phyloP scores from a whole-genome alignment of 1,140 invertebrate genomes.

The Fopius arisanus region DNA sequence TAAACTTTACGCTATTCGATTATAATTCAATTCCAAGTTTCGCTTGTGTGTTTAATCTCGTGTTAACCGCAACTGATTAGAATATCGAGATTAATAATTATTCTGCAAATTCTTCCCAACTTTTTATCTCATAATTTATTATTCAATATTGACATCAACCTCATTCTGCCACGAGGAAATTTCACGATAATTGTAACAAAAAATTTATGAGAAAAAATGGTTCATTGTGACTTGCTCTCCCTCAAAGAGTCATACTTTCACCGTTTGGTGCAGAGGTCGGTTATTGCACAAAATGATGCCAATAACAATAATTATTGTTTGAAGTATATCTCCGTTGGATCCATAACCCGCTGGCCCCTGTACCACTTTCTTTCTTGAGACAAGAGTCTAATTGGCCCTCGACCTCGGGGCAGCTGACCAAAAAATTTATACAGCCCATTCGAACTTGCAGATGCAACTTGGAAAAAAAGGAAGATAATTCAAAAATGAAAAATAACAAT shows the following conservation, averaged over 20 bases:
- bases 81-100: too few species aligned
- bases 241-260: not conserved
- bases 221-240: not conserved
- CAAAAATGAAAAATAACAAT: not conserved
- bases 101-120: too few species aligned
- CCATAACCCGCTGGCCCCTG: slow-evolving; percentile 14
- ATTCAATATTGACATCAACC: not conserved
- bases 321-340: slow-evolving; percentile 4
- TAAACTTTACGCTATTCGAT: not conserved
- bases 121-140: too few species aligned
- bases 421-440: slow-evolving; percentile 28
- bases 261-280: slow-evolving; percentile 2
- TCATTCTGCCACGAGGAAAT: not conserved
- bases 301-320: slow-evolving; percentile 36
- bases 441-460: slow-evolving; percentile 33
- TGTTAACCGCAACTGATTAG: too few species aligned
- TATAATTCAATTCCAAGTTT: not conserved
- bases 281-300: slow-evolving; percentile 19
- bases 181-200: not conserved
- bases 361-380: slow-evolving; percentile 33
- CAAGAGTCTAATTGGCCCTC: slow-evolving; percentile 33
- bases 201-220: not conserved
- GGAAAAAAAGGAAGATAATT: slow-evolving; percentile 21
- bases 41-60: too few species aligned
- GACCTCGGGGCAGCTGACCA: slow-evolving; percentile 36